These are phyloP conservation scores for Chirona hameri DNA, from an alignment of 2,888 invertebrate species.

Conservation along the genomic window DNA sequence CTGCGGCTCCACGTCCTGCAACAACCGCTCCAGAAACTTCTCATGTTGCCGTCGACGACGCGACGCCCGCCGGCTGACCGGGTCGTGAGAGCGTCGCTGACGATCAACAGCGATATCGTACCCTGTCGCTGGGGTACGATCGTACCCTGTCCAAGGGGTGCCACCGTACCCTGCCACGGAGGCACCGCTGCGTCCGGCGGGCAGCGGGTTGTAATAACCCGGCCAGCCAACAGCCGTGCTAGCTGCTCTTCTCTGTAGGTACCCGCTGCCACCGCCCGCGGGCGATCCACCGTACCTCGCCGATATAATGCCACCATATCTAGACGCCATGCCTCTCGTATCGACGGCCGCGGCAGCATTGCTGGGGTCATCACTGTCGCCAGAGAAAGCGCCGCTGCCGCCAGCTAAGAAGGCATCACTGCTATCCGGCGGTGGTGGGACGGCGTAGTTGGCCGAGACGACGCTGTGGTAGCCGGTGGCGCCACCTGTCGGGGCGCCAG, in stretches of 20 bases:
- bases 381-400: too few relatives aligned
- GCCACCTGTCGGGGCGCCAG: too few relatives aligned
- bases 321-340: too few relatives aligned
- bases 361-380: not conserved
- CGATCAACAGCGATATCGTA: not conserved
- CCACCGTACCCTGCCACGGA: not conserved
- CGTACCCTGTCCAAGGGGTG: not conserved
- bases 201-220: not conserved
- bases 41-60: not conserved
- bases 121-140: not conserved
- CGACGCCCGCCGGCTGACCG: not conserved
- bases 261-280: too few relatives aligned
- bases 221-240: not conserved
- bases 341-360: not conserved
- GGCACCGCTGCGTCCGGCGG: not conserved
- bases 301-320: too few relatives aligned
- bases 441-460: too few relatives aligned
- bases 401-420: too few relatives aligned
- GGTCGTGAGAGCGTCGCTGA: not conserved
- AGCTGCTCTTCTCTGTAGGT: too few relatives aligned
- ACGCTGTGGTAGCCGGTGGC: too few relatives aligned
- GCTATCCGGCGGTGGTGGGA: too few relatives aligned
- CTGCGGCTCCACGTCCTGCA: conserved; percentile 12
- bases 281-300: too few relatives aligned
- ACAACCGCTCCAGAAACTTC: not conserved